phyloP scores from a whole-genome alignment of 2,888 invertebrate species.

The Drepanosiphum platanoidis region DNA sequence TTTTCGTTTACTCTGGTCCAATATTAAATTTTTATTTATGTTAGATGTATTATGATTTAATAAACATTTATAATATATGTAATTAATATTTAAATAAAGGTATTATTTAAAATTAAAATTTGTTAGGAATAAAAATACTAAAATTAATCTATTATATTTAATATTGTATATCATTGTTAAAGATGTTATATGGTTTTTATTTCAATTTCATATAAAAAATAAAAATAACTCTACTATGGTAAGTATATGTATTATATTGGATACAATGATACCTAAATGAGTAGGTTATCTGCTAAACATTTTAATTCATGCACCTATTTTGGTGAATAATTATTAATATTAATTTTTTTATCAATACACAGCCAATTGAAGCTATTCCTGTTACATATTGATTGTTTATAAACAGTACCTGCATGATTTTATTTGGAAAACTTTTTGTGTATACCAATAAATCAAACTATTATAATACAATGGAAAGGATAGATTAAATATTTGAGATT shows the following conservation, averaged over 20 bases:
- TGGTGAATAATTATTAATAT: not conserved
- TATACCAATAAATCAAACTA: not conserved
- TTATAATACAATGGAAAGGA: not conserved
- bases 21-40: no score
- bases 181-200: not conserved
- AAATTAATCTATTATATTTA: no score
- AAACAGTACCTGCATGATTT: no score
- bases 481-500: no score
- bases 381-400: no score
- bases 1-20: no score
- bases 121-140: no score
- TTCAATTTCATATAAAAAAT: not conserved
- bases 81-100: no score
- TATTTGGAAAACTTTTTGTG: no score
- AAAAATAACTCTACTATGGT: not conserved
- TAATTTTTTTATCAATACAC: not conserved
- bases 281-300: not conserved
- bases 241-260: not conserved
- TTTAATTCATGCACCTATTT: not conserved
- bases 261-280: not conserved
- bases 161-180: not conserved
- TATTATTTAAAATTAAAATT: no score
- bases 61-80: no score
- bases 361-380: not conserved
- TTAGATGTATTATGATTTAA: no score